Base-by-base conservation (phyloP, 2,888 invertebrate species). In the Fragum whitleyi region DNA sequence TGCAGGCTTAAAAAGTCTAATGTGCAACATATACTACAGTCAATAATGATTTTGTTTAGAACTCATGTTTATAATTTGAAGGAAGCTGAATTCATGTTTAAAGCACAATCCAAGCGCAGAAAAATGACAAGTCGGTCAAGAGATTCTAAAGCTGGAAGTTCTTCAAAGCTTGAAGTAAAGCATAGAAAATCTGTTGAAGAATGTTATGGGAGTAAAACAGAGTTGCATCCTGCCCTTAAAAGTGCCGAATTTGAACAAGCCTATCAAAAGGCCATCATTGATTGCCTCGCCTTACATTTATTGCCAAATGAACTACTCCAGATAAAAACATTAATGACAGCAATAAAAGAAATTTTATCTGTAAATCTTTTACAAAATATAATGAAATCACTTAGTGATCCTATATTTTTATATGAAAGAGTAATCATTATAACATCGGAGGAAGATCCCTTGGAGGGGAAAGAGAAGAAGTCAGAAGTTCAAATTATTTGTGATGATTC, bases 351-450 rank as follows among this genome's bases (percentile, higher is more conserved):
- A 55, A 89, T 91, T 51, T 69, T 91, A 14, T 85, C 88, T 26
- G 86, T 70, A n/a, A 90, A 90, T 77, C 79, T 91, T 23, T 75
- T 90, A 57, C 83, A 87, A 42, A 86, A 86, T 67, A 69, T 90
- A 29, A 79, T 90, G 42, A 77, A 86, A 23, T 80, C 88, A 74
- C 62, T 91, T 6, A 85, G 86, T 36, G 84, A 88, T 57, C 77
- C 90, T 21, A 88, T 89, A 67, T 91, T 90, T 86, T 79, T 91
- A 23, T 87, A 89, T 87, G 89, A 90, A 79, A 85, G 79, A 61
- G 79, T 91, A 5, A 87, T 90, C 32, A 78, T 82, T 67, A 83
- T 90, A 39, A 87, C 88, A 28, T 90, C 91, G 1, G 87, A 91
- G 53, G 86, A 90, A 68, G 71, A 80, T 16, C 72, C 73, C 32